Percentiles rank a stretch among this genome's conserved stretches.
Conservation (phyloP, 2,888 invertebrate species). For the Enchytraeus crypticus region DNA sequence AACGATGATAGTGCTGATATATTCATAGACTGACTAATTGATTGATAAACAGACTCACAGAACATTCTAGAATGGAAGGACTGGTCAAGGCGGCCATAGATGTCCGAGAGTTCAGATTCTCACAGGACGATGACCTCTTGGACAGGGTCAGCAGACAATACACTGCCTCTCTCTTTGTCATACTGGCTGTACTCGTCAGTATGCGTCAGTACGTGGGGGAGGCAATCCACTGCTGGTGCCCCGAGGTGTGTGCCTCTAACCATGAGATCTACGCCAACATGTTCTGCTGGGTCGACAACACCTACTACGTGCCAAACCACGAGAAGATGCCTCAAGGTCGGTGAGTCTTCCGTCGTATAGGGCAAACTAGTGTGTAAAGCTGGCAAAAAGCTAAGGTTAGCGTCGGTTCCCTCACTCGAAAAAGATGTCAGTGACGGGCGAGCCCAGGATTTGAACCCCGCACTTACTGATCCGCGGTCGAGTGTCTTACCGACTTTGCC, state of each 20-base stretch:
- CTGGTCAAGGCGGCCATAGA: slow-evolving; percentile 16
- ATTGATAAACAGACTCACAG: too few species aligned
- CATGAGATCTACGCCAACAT: slow-evolving; percentile 24
- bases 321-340: slow-evolving; percentile 18
- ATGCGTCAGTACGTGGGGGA: slow-evolving; percentile 51
- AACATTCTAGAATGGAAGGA: too few species aligned
- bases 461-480: too few species aligned
- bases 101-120: slow-evolving; percentile 15
- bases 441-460: too few species aligned
- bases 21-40: too few species aligned
- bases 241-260: slow-evolving; percentile 26
- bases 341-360: too few species aligned
- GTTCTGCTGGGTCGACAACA: slow-evolving; percentile 44
- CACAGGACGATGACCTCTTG: slow-evolving; percentile 44
- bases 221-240: slow-evolving; percentile 50
- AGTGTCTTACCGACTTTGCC: too few species aligned
- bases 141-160: slow-evolving; percentile 51
- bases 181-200: slow-evolving; percentile 48
- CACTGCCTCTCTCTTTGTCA: slow-evolving; percentile 44
- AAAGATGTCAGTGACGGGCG: too few species aligned
- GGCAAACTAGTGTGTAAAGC: too few species aligned
- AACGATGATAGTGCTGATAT: too few species aligned
- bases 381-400: too few species aligned
- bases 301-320: slow-evolving; percentile 35
- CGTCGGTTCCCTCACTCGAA: too few species aligned